phyloP scores from a whole-genome alignment of 2,888 invertebrate genomes.

The Acanthosepion lycidas region DNA sequence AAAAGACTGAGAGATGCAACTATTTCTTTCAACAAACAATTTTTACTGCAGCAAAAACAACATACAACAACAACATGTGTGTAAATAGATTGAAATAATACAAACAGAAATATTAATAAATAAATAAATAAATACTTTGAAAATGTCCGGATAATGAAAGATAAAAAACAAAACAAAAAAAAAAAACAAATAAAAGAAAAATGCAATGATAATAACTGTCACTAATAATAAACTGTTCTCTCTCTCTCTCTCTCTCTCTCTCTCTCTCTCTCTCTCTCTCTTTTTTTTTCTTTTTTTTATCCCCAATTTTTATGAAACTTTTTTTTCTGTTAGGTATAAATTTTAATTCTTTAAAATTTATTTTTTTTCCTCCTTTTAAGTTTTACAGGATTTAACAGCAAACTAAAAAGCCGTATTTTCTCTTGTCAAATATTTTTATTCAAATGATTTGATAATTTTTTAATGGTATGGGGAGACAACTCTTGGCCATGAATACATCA shows the following conservation, averaged over 20 bases:
- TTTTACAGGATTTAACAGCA: background rate
- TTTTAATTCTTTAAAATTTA: background rate
- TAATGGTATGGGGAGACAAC: background rate
- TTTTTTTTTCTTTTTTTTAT: background rate
- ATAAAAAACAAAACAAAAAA: background rate
- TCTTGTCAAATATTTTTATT: background rate
- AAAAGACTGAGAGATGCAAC: background rate
- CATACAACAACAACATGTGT: background rate
- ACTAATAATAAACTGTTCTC: slow-evolving; percentile 9
- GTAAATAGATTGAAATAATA: background rate
- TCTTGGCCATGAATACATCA: background rate
- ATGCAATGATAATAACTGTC: background rate
- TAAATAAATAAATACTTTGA: background rate
- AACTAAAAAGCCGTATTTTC: background rate
- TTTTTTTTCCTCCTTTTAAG: background rate
- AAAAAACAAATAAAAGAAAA: background rate
- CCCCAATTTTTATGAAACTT: background rate
- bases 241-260: background rate
- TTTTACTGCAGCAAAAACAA: background rate
- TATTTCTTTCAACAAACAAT: background rate
- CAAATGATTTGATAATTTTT: background rate
- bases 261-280: background rate
- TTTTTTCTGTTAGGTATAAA: background rate
- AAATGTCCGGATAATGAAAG: background rate
- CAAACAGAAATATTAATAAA: background rate